phyloP scores from a whole-genome alignment of 2,797 vertebrate species.

The Ficedula albicollis region DNA sequence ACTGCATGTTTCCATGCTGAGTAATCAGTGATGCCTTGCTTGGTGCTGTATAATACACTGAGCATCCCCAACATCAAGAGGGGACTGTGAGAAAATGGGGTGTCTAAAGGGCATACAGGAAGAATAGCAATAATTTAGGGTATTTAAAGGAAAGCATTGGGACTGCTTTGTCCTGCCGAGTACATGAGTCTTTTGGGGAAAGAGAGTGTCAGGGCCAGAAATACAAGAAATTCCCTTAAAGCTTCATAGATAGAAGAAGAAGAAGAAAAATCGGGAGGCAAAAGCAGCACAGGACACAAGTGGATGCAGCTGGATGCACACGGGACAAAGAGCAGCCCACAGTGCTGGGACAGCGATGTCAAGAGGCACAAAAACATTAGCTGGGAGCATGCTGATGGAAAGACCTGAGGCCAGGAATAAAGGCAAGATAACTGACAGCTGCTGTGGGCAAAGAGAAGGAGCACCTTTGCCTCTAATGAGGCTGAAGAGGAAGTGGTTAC shows the following conservation, averaged over 20 bases:
- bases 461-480: background rate
- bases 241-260: background rate
- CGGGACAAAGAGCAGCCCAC: background rate
- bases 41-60: background rate
- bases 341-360: fast-evolving
- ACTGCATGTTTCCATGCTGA: background rate
- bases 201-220: background rate
- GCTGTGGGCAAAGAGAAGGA: background rate
- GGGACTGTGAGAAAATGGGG: background rate
- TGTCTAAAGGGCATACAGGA: background rate
- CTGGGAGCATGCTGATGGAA: background rate
- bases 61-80: background rate
- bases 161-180: background rate
- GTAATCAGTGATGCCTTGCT: background rate
- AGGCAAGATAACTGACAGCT: background rate
- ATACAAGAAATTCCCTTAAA: background rate
- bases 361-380: background rate
- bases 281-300: background rate
- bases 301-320: background rate
- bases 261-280: background rate
- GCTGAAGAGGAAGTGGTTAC: background rate
- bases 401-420: background rate
- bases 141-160: background rate
- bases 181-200: fast-evolving
- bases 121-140: background rate